phyloP scores from a whole-genome alignment of 2,113 vertebrate genomes.

The Etheostoma cragini region DNA sequence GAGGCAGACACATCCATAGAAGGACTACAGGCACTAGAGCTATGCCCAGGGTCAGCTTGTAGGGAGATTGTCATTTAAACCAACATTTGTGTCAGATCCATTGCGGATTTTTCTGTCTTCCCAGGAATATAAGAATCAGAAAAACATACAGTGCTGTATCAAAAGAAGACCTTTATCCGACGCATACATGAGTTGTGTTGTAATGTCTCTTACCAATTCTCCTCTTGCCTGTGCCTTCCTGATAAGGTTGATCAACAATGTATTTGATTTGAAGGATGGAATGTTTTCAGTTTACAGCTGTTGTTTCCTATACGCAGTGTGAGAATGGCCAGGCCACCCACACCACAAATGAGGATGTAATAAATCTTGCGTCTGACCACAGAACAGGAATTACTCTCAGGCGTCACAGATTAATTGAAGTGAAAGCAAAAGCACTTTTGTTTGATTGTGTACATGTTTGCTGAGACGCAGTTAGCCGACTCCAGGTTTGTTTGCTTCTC shows the following conservation, averaged over 20 bases:
- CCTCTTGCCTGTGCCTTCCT: conserved; percentile 1
- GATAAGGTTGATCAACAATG: conserved; percentile 29
- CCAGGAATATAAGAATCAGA: conserved; percentile 41
- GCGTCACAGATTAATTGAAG: not conserved
- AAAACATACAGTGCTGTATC: not conserved
- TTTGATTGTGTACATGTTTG: conserved; percentile 16
- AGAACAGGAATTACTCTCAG: conserved; percentile 3
- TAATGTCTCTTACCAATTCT: conserved; percentile 24
- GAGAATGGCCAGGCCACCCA: not conserved
- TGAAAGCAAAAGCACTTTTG: not conserved
- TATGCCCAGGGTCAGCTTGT: conserved; percentile 14
- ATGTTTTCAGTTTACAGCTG: not conserved
- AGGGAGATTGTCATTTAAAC: not conserved
- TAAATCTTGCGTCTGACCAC: conserved; percentile 23
- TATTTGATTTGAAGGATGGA: conserved; percentile 1
- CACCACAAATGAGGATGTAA: conserved; percentile 47
- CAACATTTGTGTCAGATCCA: not conserved
- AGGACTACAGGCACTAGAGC: conserved; percentile 24
- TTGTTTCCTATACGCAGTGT: not conserved
- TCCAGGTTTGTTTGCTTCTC: not conserved
- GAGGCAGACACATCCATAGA: conserved; percentile 48
- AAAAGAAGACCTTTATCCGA: not conserved
- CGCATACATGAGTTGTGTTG: too few species aligned
- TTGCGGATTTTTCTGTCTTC: not conserved
- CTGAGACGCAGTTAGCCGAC: conserved; percentile 5